Evolutionary conservation across 2,113 vertebrate genomes (phyloP).

Genomic region (Leucosticte australis): DNA sequence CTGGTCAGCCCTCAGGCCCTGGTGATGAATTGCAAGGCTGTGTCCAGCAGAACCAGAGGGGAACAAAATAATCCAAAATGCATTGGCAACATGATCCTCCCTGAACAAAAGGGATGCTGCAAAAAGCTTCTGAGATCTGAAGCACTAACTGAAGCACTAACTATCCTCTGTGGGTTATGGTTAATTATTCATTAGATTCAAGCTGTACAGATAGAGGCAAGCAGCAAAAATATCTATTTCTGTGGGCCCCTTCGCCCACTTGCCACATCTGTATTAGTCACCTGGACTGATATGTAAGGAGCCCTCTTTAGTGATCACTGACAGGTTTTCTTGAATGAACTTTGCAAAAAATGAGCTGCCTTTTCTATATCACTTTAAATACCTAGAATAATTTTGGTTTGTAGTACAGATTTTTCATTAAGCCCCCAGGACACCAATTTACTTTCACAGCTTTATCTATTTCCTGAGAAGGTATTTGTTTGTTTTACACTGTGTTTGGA

Average conservation of each 20-base stretch:
- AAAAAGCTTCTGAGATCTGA: background rate
- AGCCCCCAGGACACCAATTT: background rate
- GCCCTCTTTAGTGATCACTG: background rate
- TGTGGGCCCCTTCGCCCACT: background rate
- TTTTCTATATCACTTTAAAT: background rate
- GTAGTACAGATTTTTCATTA: background rate
- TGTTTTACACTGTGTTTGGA: background rate
- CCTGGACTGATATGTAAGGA: background rate
- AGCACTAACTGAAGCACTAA: background rate
- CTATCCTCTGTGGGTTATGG: background rate
- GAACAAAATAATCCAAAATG: background rate
- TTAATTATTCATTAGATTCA: background rate
- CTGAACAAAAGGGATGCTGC: background rate
- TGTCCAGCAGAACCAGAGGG: background rate
- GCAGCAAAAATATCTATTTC: background rate
- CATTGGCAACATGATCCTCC: background rate
- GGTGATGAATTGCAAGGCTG: background rate
- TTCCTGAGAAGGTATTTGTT: background rate
- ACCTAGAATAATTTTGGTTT: background rate
- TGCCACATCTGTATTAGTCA: background rate
- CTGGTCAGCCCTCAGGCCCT: background rate
- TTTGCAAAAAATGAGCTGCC: background rate
- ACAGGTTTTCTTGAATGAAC: background rate
- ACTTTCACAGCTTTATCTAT: background rate
- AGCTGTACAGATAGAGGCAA: background rate